These are phyloP conservation scores for Drosophila hamatofila DNA, from an alignment of 2,888 invertebrate genomes.

Conservation along the genomic window DNA sequence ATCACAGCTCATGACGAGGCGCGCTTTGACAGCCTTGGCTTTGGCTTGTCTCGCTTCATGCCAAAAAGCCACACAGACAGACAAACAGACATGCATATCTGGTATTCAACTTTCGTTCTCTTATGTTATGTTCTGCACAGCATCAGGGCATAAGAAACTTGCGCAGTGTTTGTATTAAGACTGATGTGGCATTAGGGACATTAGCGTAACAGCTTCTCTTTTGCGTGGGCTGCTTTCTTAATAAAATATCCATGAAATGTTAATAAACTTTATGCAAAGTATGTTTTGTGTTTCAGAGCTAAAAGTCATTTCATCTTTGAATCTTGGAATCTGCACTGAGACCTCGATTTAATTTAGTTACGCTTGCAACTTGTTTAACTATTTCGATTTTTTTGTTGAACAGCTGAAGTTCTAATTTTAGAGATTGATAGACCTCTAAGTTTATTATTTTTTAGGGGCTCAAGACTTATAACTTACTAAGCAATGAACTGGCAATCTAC, in stretches of 20 bases:
- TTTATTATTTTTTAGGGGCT: not conserved
- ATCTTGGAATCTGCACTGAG: not conserved
- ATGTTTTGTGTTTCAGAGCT: not conserved
- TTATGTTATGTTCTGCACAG: conserved; percentile 36
- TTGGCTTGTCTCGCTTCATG: conserved; percentile 44
- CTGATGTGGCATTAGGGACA: conserved; percentile 57
- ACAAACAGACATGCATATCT: not conserved
- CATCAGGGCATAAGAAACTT: conserved; percentile 24
- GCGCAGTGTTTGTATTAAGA: conserved; percentile 31
- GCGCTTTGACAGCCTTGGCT: conserved; percentile 50
- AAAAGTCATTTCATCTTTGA: not conserved
- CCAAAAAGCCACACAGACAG: conserved; percentile 32
- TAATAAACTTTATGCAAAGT: conserved; percentile 19
- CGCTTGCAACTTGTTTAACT: not conserved
- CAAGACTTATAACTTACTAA: not conserved
- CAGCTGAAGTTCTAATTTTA: not conserved
- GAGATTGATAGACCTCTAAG: not conserved
- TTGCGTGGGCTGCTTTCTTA: not conserved
- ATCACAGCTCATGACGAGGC: conserved; percentile 25
- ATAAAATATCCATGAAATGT: conserved; percentile 31
- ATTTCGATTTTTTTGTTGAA: not conserved
- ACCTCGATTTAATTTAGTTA: not conserved
- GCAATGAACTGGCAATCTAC: too few species aligned
- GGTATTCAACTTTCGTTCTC: conserved; percentile 13
- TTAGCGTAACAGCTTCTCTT: conserved; percentile 27